Evolutionary conservation across 2,797 vertebrate genomes (phyloP).

Genomic region (Aulostomus chinensis): DNA sequence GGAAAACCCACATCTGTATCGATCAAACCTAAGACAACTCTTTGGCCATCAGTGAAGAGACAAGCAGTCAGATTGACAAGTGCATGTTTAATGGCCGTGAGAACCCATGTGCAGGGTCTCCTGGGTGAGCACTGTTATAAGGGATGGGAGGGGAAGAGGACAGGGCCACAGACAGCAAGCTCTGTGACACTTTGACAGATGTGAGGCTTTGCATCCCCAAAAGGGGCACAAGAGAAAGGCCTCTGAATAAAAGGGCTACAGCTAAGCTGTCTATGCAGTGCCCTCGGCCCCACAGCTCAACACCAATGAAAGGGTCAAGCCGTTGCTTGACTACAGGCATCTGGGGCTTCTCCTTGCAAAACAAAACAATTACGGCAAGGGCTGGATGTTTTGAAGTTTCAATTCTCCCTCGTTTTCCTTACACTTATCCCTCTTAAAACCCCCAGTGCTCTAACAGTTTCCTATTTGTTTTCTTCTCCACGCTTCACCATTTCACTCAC

Average conservation of each 20-base stretch:
- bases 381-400: conserved; percentile 41
- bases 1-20: conserved; percentile 34
- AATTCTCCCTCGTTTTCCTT: conserved; percentile 32
- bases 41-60: conserved; percentile 23
- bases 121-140: conserved; percentile 48
- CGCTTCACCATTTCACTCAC: no score
- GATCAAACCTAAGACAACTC: conserved; percentile 19
- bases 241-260: conserved; percentile 51
- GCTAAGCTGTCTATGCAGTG: conserved; percentile 54
- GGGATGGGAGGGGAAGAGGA: conserved; percentile 30
- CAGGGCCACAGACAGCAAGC: conserved; percentile 38
- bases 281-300: conserved; percentile 51
- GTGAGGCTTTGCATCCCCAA: conserved; percentile 61
- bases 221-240: conserved; percentile 45
- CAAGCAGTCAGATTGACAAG: conserved; percentile 56
- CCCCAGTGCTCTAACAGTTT: no score
- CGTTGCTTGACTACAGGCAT: conserved; percentile 66
- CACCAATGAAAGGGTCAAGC: conserved; percentile 62
- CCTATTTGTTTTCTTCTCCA: no score
- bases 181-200: conserved; percentile 78
- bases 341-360: conserved; percentile 56
- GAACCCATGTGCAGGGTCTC: conserved; percentile 51
- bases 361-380: conserved; percentile 64
- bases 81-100: conserved; percentile 70
- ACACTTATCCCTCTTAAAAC: conserved; percentile 8